Percentiles rank a stretch among this genome's conserved stretches.
phyloP scores from a whole-genome alignment of 2,888 invertebrate genomes.

The Lithophane semibrunnea region DNA sequence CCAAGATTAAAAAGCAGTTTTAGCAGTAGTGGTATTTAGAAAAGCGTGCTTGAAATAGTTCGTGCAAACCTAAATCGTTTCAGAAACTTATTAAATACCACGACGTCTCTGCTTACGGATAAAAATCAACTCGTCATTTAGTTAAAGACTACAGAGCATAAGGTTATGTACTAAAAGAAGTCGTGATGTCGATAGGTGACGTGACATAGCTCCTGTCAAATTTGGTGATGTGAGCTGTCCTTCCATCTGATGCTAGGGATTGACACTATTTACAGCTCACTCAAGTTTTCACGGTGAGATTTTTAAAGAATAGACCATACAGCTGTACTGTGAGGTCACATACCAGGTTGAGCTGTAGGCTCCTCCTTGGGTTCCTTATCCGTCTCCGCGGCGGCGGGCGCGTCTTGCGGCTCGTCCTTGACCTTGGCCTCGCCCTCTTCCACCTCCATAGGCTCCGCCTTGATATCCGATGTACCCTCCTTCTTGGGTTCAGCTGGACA shows the following conservation, averaged over 20 bases:
- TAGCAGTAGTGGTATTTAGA: background rate
- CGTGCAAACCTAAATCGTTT: background rate
- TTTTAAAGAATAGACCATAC: background rate
- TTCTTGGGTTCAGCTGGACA: conserved; percentile 79
- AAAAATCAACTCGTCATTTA: no score
- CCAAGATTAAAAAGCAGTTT: background rate
- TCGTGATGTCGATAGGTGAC: background rate
- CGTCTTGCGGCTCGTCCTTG: conserved; percentile 87
- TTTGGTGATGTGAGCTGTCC: no score
- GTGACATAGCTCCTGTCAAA: background rate
- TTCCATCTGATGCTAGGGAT: no score
- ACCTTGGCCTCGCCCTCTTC: conserved; percentile 88
- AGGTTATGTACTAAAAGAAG: no score
- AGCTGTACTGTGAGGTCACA: background rate
- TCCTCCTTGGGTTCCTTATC: conserved; percentile 84
- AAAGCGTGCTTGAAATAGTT: background rate
- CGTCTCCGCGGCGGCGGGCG: conserved; percentile 79
- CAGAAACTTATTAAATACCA: background rate
- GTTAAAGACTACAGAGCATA: no score
- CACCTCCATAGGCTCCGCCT: conserved; percentile 85
- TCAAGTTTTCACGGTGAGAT: no score
- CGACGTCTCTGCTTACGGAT: background rate
- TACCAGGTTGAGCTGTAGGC: conserved; percentile 73
- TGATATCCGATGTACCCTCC: conserved; percentile 80
- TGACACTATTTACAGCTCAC: no score